Evolutionary conservation across 2,888 invertebrate genomes (phyloP).

Genomic region (Eupithecia vulgata): DNA sequence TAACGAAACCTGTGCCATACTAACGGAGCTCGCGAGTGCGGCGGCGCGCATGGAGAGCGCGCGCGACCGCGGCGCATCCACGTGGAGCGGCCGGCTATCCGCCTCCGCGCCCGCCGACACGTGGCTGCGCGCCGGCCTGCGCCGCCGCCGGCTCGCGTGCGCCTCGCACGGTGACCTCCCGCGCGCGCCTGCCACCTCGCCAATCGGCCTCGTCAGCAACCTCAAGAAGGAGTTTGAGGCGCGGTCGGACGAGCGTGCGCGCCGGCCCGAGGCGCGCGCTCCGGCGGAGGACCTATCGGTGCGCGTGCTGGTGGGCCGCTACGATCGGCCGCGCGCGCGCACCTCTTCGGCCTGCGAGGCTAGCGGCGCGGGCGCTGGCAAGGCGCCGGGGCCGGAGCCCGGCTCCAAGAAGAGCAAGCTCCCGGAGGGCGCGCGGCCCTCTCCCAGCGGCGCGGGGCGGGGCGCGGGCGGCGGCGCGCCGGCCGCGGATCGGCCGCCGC

Average conservation of each 20-base stretch:
- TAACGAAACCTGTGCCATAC: constrained; percentile 85
- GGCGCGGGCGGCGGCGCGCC: constrained; percentile 23
- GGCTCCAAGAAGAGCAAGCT: constrained; percentile 46
- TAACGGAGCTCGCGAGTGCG: constrained; percentile 79
- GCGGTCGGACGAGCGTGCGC: constrained; percentile 60
- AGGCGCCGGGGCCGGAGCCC: constrained; percentile 8
- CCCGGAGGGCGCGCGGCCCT: constrained; percentile 51
- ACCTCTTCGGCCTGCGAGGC: constrained; percentile 39
- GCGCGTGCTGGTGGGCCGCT: constrained; percentile 89
- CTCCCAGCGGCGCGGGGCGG: constrained; percentile 59
- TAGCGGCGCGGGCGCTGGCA: constrained; percentile 45
- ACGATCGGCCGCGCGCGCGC: constrained; percentile 77
- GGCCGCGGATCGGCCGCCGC: constrained; percentile 62
- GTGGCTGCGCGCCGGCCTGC: constrained; percentile 74
- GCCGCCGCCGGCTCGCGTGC: constrained; percentile 71
- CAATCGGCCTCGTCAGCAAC: constrained; percentile 91
- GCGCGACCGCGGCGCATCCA: constrained; percentile 68
- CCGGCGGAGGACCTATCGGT: constrained; percentile 85
- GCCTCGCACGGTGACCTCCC: constrained; percentile 76
- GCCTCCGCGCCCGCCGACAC: constrained; percentile 86
- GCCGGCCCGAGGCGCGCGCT: constrained; percentile 46
- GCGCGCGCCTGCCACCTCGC: constrained; percentile 59
- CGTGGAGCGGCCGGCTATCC: constrained; percentile 82
- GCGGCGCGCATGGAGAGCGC: constrained; percentile 70
- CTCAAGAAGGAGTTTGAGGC: constrained; percentile 95